phyloP scores from a whole-genome alignment of 1,140 invertebrate genomes.

The Zaprionus lachaisei region DNA sequence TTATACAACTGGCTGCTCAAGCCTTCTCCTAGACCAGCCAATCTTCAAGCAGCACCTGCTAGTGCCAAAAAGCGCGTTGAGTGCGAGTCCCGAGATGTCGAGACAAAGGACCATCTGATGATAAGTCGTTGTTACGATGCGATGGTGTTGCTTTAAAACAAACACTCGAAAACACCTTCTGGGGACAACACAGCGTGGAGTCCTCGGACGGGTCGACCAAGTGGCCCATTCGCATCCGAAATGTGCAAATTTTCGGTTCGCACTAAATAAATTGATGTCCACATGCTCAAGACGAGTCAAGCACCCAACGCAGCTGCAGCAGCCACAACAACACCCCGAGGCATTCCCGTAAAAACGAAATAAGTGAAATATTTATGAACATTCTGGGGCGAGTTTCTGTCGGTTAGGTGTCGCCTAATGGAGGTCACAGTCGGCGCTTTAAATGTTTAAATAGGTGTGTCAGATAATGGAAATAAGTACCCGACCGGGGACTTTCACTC shows the following conservation, averaged over 20 bases:
- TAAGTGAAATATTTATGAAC: slow-evolving; percentile 81
- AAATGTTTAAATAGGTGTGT: slow-evolving; percentile 82
- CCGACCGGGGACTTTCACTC: slow-evolving; percentile 50
- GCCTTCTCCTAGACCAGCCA: neutral
- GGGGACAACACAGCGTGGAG: slow-evolving; percentile 16
- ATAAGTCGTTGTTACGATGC: slow-evolving; percentile 23
- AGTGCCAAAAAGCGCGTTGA: neutral
- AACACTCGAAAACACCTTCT: slow-evolving; percentile 44
- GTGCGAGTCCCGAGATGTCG: neutral
- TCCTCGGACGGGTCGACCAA: slow-evolving; percentile 29
- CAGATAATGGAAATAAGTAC: slow-evolving; percentile 82
- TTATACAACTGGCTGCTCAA: neutral
- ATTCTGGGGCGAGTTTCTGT: slow-evolving; percentile 40
- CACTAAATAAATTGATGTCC: slow-evolving; percentile 78
- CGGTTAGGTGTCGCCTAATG: slow-evolving; percentile 71
- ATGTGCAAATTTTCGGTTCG: slow-evolving; percentile 65
- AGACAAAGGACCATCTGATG: neutral
- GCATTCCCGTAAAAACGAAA: slow-evolving; percentile 55
- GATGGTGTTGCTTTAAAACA: slow-evolving; percentile 31
- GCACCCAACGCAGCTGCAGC: slow-evolving; percentile 11
- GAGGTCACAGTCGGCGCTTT: slow-evolving; percentile 79
- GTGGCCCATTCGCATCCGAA: slow-evolving; percentile 36
- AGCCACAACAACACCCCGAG: neutral
- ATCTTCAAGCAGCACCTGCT: slow-evolving; percentile 2
- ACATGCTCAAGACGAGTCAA: slow-evolving; percentile 59